Base-by-base conservation (phyloP, 2,888 invertebrate genomes). In the Rhodophaea formosa region DNA sequence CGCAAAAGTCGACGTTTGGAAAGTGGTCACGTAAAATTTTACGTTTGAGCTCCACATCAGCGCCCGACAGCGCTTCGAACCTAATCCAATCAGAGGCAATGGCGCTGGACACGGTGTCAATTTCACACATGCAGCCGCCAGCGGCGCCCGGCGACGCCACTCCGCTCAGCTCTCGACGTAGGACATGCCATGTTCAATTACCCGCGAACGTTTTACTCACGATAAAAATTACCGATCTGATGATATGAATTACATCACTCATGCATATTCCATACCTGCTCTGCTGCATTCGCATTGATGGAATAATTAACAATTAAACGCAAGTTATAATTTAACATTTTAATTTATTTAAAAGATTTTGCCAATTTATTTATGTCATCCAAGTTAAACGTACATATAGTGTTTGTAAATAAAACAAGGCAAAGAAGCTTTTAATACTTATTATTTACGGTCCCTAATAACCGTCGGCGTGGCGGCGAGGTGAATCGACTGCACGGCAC, bases 11-110 rank as follows among this genome's bases (percentile, higher is more conserved):
- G 79, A 79, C 81, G 81, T 83, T 86, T 78, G 67, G 82, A 85
- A 87, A 88, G 88, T 86, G 88, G 90, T 89, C 88, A 88, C 88
- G 89, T 90, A 89, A 89, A 90, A 89, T 88, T 88, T 88, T 87
- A 90, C 88, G 86, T 89, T 87, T 86, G 84, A 85, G 79, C 82
- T 78, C 79, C 74, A 75, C 82, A 77, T 84, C 79, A 80, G 76
- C 77, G 81, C 82, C 79, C 80, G 82, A 81, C 82, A 82, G 82
- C 86, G 84, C 81, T 80, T 81, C 81, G 79, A 79, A 84, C 80
- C 82, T 86, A 90, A 90, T 89, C 88, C 88, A 90, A 90, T 90
- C 88, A 88, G 80, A 81, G 75, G 74, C 84, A 82, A 88, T 86
- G 80, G 84, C 75, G 71, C 78, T 75, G 84, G 86, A 84, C 86